Base-by-base conservation (phyloP, 2,797 vertebrate species). In the Xyrichtys novacula region DNA sequence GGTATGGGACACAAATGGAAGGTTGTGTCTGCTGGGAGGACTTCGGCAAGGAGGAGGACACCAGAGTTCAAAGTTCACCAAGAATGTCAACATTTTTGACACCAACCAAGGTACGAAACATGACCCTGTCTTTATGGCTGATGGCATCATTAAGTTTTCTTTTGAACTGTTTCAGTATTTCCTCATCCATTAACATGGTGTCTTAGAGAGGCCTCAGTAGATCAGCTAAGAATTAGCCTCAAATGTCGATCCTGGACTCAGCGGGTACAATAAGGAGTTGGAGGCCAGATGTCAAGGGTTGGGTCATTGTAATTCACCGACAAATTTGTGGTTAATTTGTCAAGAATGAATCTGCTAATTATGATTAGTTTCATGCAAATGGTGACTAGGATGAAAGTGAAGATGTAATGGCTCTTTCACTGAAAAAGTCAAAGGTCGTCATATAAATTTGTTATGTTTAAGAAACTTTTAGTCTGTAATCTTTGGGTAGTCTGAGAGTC, bases 51-150 rank as follows among this genome's bases (percentile, higher is more conserved):
- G 96, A 0, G 95, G 96, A 10, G 93, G 95, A 71, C 97, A 99
- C 89, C 94, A 96, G 46, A 95, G 94, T 81, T 98, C 98, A 80
- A 99, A 98, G 89, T 99, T 99, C 89, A 97, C 98, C 81, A 96
- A 95, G 90, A 99, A 97, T 0, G 92, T 98, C 90, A 97, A 98
- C 23, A 91, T 98, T 72, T 99, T 98, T 12, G 95, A 98, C 90
- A 90, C 96, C 57, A 96, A 93, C 31, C 96, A 98, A 90, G 97
- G 97, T 99, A 90, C 4, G 49, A 28, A 4, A 7, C 2, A 23
- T 12, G 1, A 15, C 10, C 15, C 14, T 17, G 5, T 16, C 16
- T 38, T 6, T 15, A 17, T 38, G 36, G 36, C 34, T 6, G 15
- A 6, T 5, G 10, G 36, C 28, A 14, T 3, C 3, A 36, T 36